Base-by-base conservation (phyloP, 2,797 vertebrate species). In the Pristis pectinata region DNA sequence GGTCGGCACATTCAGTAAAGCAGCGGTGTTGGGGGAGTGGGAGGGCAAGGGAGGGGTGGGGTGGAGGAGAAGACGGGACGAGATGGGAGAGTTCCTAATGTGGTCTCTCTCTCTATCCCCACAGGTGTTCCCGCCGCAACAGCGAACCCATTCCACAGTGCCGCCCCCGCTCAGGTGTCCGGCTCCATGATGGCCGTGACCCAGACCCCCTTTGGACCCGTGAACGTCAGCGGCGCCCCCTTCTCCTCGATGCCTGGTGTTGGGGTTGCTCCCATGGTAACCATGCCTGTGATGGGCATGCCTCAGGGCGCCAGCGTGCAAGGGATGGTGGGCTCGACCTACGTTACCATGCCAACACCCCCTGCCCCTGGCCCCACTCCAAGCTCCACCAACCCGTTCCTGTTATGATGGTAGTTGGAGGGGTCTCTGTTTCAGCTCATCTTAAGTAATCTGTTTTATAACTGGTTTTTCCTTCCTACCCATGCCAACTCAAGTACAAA, bases 101-200 rank as follows among this genome's bases (percentile, higher is more conserved):
- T 4, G 7, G 2, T 7, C n/a, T 91, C 87, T 41, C 34, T 34
- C 56, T 24, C 59, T 30, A 24, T 72, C 19, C 30, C 53, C n/a
- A 10, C 59, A 91, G 87, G n/a, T 13, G 59, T 17, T 24, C 87
- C 87, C 24, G 59, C 59, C 19, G 34, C 59, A 0, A 67, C 87
- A 1, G 87, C 87, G 2, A 91, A 91, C 59, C 87, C 87, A 9
- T 91, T 91, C 87, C 87, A 91, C 61, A 37, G n/a, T 17, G 8
- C 59, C 1, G 8, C 59, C 1, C n/a, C 59, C 0, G 6, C 87
- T 37, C 87, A 64, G n/a, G 22, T 91, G 19, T 4, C 87, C 87
- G 91, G 87, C 87, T 91, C 87, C n/a, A 8, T 91, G 87, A 91
- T 91, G 59, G 87, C 87, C n/a, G 59, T 91, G n/a, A 67, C 59